Base-by-base conservation (phyloP, 2,888 invertebrate genomes). In the Andrena bucephala region DNA sequence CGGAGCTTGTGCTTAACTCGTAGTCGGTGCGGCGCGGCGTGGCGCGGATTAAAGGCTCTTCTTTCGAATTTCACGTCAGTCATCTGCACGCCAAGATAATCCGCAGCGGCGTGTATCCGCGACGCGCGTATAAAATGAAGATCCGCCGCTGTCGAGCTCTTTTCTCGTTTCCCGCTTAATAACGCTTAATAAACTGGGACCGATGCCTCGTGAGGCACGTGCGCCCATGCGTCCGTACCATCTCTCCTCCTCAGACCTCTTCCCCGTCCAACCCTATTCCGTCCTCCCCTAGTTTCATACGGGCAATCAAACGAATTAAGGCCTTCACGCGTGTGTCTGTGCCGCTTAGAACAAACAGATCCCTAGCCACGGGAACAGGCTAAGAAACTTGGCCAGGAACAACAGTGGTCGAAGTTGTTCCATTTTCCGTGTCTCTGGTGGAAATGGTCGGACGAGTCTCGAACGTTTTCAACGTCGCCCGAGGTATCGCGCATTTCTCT, bases 11-110 rank as follows among this genome's bases (percentile, higher is more conserved):
- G 62, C 48, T 67, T 50, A 81, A 81, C 71, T 87, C 79, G 79
- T 68, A 86, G 79, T 57, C 65, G 85, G 85, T 69, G 62, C 48
- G 60, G 66, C 81, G 31, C 52, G 36, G 50, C 31, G 77, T 68
- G 66, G 85, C 81, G 77, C 69, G 92, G 91, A 92, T 92, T 92
- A 93, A 92, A 91, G 90, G 92, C 90, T 93, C 89, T 90, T 84
- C 89, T 89, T 91, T 92, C 91, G 90, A 91, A 90, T 92, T 91
- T 92, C 90, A 85, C 88, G 92, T 91, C 91, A 92, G 91, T 92
- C 92, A 90, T 87, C 86, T 85, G 87, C 84, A 77, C 88, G 83
- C 87, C 71, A 66, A 87, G 87, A 87, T 92, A 91, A 92, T 92
- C 91, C 91, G 77, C 71, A 63, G 81, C 85, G 86, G 86, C 88